A percentile compares a stretch with the other conserved stretches of the same genome.
These are phyloP conservation scores for Ammodytes dubius DNA, from an alignment of 2,113 vertebrate genomes.

Conservation along the genomic window DNA sequence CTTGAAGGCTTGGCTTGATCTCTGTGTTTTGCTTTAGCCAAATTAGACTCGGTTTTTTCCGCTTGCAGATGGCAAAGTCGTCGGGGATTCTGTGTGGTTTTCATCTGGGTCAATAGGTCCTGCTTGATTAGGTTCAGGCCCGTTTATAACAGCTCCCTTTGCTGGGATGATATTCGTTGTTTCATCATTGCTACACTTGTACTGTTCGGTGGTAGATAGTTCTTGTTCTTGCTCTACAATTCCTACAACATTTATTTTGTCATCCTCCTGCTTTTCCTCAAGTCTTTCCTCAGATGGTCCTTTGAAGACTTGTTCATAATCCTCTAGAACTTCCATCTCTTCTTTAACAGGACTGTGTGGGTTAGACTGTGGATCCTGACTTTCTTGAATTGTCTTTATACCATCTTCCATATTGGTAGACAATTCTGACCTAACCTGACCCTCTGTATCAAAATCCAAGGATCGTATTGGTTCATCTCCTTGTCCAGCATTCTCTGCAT, in stretches of 20 bases:
- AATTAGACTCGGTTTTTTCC: conserved; percentile 13
- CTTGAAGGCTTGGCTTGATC: conserved; percentile 4
- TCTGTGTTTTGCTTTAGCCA: conserved; percentile 22
- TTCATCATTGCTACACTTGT: conserved; percentile 2
- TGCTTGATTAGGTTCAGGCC: not conserved
- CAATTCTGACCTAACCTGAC: not conserved
- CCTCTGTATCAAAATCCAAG: not conserved
- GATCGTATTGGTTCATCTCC: not conserved
- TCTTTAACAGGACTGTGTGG: not conserved
- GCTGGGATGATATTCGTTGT: not conserved
- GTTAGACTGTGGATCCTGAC: not conserved
- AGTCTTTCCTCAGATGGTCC: not conserved
- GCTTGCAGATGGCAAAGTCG: not conserved
- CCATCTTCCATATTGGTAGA: not conserved
- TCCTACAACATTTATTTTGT: not conserved
- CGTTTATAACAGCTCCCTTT: not conserved
- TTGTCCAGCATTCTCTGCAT: not conserved
- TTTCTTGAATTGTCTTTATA: not conserved
- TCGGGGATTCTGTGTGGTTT: not conserved
- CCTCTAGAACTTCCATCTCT: not conserved
- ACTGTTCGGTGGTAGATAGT: not conserved
- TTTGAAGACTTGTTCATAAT: not conserved
- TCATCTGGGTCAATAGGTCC: not conserved
- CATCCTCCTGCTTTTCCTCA: not conserved
- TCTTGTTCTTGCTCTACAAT: not conserved